These are phyloP conservation scores for Stichopus horrens DNA, from an alignment of 53 echinoderm and acorn worm species.

Conservation along the genomic window DNA sequence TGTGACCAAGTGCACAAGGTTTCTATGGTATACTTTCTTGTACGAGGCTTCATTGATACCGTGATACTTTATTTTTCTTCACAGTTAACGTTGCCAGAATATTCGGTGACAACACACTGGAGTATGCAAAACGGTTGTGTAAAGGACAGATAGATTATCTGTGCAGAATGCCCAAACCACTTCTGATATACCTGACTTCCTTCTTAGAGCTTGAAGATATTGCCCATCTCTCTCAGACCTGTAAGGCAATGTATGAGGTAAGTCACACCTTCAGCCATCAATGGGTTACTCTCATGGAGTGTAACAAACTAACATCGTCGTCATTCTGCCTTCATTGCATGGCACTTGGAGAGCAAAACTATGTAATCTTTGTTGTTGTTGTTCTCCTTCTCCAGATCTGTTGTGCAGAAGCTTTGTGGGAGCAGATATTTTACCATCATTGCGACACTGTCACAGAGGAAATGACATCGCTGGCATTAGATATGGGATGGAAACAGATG, in stretches of 20 bases:
- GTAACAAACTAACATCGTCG: too few species aligned
- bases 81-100: constrained; percentile 83
- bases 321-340: too few species aligned
- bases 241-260: constrained; percentile 90
- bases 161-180: constrained; percentile 77
- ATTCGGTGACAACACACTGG: constrained; percentile 71
- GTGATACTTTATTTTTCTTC: constrained; percentile 1
- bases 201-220: constrained; percentile 87
- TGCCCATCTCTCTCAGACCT: constrained; percentile 79
- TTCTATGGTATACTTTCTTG: too few species aligned
- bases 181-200: constrained; percentile 83
- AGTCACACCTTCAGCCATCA: neutral
- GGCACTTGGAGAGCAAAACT: too few species aligned
- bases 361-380: neutral
- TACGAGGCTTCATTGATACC: neutral
- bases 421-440: constrained; percentile 83
- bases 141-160: constrained; percentile 80
- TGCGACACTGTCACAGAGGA: constrained; percentile 96
- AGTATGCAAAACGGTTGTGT: constrained; percentile 78
- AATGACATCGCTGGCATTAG: constrained; percentile 81
- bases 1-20: too few species aligned
- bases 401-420: constrained; percentile 89
- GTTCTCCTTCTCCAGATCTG: constrained; percentile 62
- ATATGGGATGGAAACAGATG: constrained; percentile 95
- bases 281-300: too few species aligned